Evolutionary conservation across 2,888 invertebrate species (phyloP).

Genomic region (Alviniconcha strummeri): DNA sequence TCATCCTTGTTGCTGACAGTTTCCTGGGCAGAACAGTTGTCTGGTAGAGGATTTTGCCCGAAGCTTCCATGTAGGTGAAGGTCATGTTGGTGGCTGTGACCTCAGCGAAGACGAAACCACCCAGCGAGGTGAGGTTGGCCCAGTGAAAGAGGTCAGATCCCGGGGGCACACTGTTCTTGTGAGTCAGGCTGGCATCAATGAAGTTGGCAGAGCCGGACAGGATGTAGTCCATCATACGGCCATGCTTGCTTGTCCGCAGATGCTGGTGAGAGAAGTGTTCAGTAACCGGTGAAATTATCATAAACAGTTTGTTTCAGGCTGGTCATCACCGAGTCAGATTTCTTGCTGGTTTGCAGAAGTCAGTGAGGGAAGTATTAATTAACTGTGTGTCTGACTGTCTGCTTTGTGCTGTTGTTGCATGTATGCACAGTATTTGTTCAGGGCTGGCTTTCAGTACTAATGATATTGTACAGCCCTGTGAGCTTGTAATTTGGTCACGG

Average conservation of each 20-base stretch:
- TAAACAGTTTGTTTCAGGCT: no score
- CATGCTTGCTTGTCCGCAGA: conserved; percentile 51
- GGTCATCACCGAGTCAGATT: no score
- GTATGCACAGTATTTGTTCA: no score
- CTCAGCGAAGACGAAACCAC: conserved; percentile 70
- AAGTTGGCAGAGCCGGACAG: conserved; percentile 74
- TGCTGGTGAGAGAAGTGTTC: conserved; percentile 53
- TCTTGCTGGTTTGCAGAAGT: no score
- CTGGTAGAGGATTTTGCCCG: conserved; percentile 55
- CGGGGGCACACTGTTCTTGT: conserved; percentile 64
- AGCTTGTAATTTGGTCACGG: no score
- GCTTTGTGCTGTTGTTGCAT: no score
- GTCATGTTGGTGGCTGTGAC: conserved; percentile 61
- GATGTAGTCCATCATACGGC: conserved; percentile 70
- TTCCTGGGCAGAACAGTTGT: conserved; percentile 57
- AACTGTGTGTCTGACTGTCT: no score
- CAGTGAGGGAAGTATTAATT: no score
- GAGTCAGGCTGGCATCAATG: conserved; percentile 66
- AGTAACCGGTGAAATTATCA: no score
- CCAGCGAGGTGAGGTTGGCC: conserved; percentile 67
- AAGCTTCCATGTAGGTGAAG: conserved; percentile 61
- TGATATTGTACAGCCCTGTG: no score
- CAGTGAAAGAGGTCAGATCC: conserved; percentile 67
- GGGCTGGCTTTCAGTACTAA: no score
- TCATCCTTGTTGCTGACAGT: conserved; percentile 8